These are phyloP conservation scores for Dromius quadrimaculatus DNA, from an alignment of 2,888 invertebrate species.

Conservation along the genomic window DNA sequence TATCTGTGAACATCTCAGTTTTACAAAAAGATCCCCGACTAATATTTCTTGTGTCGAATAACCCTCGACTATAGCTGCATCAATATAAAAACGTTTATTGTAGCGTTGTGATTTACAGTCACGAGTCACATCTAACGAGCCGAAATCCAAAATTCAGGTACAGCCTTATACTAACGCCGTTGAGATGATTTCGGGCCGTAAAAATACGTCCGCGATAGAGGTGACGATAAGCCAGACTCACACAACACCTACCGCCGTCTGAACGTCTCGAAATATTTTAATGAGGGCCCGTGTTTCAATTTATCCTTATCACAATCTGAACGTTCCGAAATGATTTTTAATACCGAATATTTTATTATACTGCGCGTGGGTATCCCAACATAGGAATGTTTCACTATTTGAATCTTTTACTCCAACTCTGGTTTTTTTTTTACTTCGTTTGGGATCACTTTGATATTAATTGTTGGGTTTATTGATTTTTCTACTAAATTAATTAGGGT, in stretches of 20 bases:
- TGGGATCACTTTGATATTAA: conserved; percentile 20
- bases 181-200: conserved; percentile 53
- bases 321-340: conserved; percentile 51
- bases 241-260: conserved; percentile 37
- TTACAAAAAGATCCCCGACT: conserved; percentile 21
- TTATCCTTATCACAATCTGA: conserved; percentile 53
- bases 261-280: conserved; percentile 53
- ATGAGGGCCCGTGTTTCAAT: conserved; percentile 54
- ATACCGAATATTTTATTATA: conserved; percentile 51
- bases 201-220: conserved; percentile 56
- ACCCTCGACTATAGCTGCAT: conserved; percentile 12
- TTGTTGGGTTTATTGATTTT: conserved; percentile 36
- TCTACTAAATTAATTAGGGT: conserved; percentile 34
- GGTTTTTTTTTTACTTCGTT: conserved; percentile 23
- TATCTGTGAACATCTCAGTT: conserved; percentile 22
- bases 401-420: conserved; percentile 1
- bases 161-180: conserved; percentile 23
- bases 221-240: conserved; percentile 54
- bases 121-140: conserved; percentile 40
- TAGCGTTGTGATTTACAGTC: conserved; percentile 45
- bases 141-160: conserved; percentile 37
- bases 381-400: conserved; percentile 11
- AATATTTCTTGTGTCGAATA: conserved; percentile 36
- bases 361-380: conserved; percentile 41
- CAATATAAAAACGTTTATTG: conserved; percentile 50